phyloP scores from a whole-genome alignment of 2,797 vertebrate species.

The Anolis apletophallus region DNA sequence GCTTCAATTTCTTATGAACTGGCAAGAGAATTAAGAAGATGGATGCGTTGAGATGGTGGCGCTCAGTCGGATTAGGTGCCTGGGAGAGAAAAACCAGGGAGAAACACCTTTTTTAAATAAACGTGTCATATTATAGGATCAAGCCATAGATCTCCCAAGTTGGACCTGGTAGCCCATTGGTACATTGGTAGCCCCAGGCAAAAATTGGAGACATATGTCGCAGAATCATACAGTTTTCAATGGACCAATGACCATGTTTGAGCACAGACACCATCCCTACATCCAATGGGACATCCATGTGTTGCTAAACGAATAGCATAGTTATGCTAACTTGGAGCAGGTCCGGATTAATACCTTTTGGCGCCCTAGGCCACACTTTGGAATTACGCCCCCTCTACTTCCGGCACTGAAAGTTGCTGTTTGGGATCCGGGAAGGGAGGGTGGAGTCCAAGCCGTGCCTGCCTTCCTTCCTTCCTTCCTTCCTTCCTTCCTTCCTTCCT shows the following conservation, averaged over 20 bases:
- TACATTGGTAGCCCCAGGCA: not conserved
- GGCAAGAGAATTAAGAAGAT: slow-evolving; percentile 80
- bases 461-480: no score
- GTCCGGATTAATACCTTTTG: no score
- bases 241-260: not conserved
- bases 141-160: slow-evolving; percentile 60
- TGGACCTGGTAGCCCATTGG: no score
- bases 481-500: no score
- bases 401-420: no score
- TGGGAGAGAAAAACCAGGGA: slow-evolving; percentile 25
- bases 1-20: slow-evolving; percentile 79
- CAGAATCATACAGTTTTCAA: not conserved
- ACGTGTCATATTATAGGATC: slow-evolving; percentile 69
- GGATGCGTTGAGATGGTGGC: slow-evolving; percentile 77
- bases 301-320: not conserved
- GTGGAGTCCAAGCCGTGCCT: no score
- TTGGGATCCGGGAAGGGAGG: no score
- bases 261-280: no score
- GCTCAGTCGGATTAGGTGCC: slow-evolving; percentile 81
- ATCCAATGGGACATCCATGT: not conserved
- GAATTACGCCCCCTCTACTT: no score
- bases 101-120: slow-evolving; percentile 67
- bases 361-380: no score
- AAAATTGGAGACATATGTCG: not conserved
- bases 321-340: no score